Percentiles rank a stretch among this genome's conserved stretches.
phyloP scores from a whole-genome alignment of 2,113 vertebrate species.

The Myotis yumanensis region DNA sequence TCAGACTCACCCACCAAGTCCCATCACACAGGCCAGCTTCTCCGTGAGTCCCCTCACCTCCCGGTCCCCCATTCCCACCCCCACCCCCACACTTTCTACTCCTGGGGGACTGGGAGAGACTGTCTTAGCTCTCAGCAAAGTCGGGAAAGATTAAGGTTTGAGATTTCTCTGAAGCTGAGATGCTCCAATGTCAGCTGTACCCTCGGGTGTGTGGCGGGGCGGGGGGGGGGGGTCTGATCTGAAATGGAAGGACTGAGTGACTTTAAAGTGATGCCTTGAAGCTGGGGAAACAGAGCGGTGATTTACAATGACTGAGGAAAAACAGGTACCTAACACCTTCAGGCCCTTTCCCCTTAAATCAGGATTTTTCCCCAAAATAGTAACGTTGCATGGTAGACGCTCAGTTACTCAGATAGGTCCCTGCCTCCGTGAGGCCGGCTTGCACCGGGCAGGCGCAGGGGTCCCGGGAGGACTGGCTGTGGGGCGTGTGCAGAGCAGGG shows the following conservation, averaged over 20 bases:
- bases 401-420: not conserved
- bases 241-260: fast-evolving
- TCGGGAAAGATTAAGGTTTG: not conserved
- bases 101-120: not conserved
- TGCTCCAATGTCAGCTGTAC: not conserved
- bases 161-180: not conserved
- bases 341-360: not conserved
- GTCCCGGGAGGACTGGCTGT: not conserved
- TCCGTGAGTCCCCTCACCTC: not conserved
- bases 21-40: too few species aligned
- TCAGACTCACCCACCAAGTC: fast-evolving
- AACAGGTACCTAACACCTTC: not conserved
- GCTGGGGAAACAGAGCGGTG: not conserved
- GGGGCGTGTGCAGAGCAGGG: not conserved
- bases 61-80: not conserved
- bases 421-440: not conserved
- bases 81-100: not conserved
- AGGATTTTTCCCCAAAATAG: not conserved
- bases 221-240: too few species aligned
- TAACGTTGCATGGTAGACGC: not conserved
- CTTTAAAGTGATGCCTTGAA: not conserved
- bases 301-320: not conserved
- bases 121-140: not conserved
- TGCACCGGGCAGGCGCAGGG: too few species aligned
- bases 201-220: too few species aligned